Evolutionary conservation across 2,888 invertebrate species (phyloP), one percentile per base, ranked within the genome.

Genomic region (Entomobrya multifasciata): DNA sequence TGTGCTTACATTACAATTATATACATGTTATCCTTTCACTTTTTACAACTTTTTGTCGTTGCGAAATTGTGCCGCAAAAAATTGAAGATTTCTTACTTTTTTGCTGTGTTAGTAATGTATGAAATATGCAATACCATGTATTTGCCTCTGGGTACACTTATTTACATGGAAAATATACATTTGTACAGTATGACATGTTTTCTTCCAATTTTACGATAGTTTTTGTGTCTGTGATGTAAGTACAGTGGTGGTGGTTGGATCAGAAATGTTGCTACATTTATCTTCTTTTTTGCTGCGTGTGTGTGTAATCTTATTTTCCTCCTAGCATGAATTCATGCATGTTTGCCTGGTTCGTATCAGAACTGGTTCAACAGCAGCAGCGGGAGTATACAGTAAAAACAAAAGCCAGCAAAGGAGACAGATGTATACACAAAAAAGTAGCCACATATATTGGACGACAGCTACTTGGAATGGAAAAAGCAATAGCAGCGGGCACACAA

Each of bases 381-480:
- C 65, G 20, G 65, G 65, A 65, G 65, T 0, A 55, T n/a, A 27
- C 13, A 60, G 60, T 11, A 25, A 27, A 15, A 4, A 27, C 11
- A 60, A 22, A 2, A 60, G 27, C 22, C 55, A 22, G 22, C 22
- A 62, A 62, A 27, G 13, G 11, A 15, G 15, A 30, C 30, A 62
- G 1, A 62, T 30, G 15, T n/a, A 11, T 30, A 62, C 1, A 10
- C 27, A 62, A n/a, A 17, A 6, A 25, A 22, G 57, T 25, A 0
- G n/a, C 57, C 8, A 17, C 2, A 62, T 27, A 62, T 62, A 57
- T 57, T 62, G 15, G 15, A 8, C n/a, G 25, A 30, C 60, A 20
- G 27, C 60, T 62, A 27, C 60, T 62, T 62, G 60, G 15, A 60
- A 17, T 13, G 22, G 60, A 60, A 27, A 62, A 27, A n/a, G n/a